A percentile compares a stretch with the other conserved stretches of the same genome.
These are phyloP conservation scores for Lindbergichthys nudifrons DNA, from an alignment of 2,797 vertebrate species.

Conservation along the genomic window DNA sequence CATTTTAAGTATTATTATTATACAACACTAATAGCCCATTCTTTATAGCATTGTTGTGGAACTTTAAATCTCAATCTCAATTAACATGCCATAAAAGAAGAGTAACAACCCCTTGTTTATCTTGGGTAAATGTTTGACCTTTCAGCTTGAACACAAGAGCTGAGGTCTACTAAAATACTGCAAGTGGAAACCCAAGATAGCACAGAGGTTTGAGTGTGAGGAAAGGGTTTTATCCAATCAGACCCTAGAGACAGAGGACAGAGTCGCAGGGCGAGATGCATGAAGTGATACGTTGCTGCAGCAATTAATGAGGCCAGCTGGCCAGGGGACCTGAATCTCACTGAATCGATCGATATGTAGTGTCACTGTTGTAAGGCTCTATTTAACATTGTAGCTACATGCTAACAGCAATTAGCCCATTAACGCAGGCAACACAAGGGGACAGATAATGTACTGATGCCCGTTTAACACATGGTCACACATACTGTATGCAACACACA, in stretches of 20 bases:
- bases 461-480: constrained; percentile 37
- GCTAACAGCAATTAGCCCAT: constrained; percentile 56
- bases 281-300: constrained; percentile 21
- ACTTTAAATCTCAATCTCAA: constrained; percentile 39
- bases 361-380: constrained; percentile 15
- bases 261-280: constrained; percentile 29
- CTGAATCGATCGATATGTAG: constrained; percentile 50
- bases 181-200: not conserved
- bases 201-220: not conserved
- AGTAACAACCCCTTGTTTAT: constrained; percentile 19
- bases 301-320: constrained; percentile 54
- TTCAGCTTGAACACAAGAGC: constrained; percentile 21
- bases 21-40: not conserved
- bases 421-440: constrained; percentile 40
- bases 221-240: constrained; percentile 30
- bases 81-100: constrained; percentile 24
- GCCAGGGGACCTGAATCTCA: constrained; percentile 36
- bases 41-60: constrained; percentile 4
- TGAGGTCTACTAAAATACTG: constrained; percentile 4
- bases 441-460: constrained; percentile 40
- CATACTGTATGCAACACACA: constrained; percentile 16
- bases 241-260: constrained; percentile 16
- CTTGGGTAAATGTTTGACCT: constrained; percentile 29
- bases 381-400: constrained; percentile 67
- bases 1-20: not conserved